phyloP scores from a whole-genome alignment of 2,113 vertebrate genomes.

The Gymnobelideus leadbeateri region DNA sequence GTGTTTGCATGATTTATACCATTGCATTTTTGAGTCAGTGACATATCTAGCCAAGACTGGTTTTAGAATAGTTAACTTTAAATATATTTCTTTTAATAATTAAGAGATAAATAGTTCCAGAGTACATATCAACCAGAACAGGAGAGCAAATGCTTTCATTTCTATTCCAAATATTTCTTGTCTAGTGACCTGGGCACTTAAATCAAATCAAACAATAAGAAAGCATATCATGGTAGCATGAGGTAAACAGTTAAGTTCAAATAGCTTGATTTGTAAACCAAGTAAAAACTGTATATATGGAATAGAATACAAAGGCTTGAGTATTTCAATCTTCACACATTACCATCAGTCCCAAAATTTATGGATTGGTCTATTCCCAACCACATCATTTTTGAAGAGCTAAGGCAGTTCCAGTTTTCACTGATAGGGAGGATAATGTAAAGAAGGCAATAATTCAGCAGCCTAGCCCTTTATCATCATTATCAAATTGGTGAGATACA shows the following conservation, averaged over 20 bases:
- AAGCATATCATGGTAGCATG: not conserved
- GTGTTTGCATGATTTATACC: not conserved
- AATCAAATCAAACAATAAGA: conserved; percentile 26
- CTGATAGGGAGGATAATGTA: conserved; percentile 19
- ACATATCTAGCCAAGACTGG: not conserved
- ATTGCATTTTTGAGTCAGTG: not conserved
- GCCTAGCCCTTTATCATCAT: conserved; percentile 33
- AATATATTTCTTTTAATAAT: not conserved
- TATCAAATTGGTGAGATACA: conserved; percentile 34
- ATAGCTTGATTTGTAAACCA: not conserved
- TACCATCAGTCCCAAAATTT: conserved; percentile 48
- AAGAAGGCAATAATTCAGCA: not conserved
- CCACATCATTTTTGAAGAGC: conserved; percentile 16
- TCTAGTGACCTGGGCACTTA: not conserved
- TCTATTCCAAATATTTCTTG: not conserved
- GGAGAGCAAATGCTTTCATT: not conserved
- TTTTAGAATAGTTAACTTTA: not conserved
- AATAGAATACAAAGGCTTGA: not conserved
- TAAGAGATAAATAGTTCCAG: not conserved
- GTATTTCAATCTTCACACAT: conserved; percentile 18
- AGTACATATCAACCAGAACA: not conserved
- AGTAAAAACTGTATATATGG: not conserved
- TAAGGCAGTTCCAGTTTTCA: conserved; percentile 12
- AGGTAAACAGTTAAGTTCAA: conserved; percentile 22
- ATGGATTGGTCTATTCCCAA: conserved; percentile 21